Conservation (phyloP, 1,140 invertebrate species). For the Coboldia fuscipes region DNA sequence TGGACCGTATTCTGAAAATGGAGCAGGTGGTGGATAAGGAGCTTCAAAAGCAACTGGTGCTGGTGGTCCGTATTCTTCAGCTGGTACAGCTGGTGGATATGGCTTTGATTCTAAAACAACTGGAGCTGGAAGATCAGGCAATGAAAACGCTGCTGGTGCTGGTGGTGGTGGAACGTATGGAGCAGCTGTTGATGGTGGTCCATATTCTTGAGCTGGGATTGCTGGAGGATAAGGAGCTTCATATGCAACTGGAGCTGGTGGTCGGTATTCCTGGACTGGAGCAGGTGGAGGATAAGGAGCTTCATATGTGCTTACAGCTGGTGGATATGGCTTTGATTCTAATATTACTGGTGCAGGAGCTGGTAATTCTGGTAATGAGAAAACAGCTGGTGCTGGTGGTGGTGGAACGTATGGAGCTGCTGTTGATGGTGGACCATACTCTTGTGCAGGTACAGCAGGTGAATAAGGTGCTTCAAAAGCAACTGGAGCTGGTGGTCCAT, state of each 20-base stretch:
- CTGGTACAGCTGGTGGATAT: constrained; percentile 2
- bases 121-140: neutral
- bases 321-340: constrained; percentile 1
- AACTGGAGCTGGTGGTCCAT: neutral
- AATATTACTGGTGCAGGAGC: neutral
- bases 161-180: constrained; percentile 6
- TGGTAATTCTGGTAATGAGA: constrained; percentile 1
- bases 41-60: neutral
- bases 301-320: too few relatives aligned
- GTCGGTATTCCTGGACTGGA: neutral
- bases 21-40: constrained; percentile 1
- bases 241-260: constrained; percentile 3
- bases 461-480: constrained; percentile 1
- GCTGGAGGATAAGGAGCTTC: constrained; percentile 3
- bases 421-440: constrained; percentile 1
- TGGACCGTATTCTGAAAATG: constrained; percentile 3
- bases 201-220: constrained; percentile 7
- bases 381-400: constrained; percentile 1
- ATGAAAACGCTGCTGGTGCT: neutral
- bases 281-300: constrained; percentile 8
- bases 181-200: constrained; percentile 5
- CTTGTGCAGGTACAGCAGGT: constrained; percentile 7
- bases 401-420: constrained; percentile 8
- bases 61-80: constrained; percentile 2
- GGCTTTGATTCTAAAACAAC: constrained; percentile 1